Conservation (phyloP, 2,113 vertebrate genomes). For the Atrichornis clamosus region DNA sequence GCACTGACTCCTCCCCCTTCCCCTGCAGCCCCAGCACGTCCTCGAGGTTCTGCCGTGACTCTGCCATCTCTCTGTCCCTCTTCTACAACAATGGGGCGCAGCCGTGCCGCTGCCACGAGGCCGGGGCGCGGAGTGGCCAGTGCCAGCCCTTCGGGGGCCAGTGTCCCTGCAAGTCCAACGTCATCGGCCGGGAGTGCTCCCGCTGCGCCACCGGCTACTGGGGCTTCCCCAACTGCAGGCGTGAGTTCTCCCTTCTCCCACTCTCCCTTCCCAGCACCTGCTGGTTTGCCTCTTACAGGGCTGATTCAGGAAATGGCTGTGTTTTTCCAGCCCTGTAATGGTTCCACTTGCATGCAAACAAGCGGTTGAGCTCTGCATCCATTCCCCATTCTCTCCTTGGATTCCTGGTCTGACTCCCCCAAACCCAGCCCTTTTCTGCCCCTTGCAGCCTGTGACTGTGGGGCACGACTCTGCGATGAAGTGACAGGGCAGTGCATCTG, state of each 20-base stretch:
- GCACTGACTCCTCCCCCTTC: neutral
- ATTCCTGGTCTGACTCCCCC: neutral
- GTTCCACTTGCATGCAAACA: neutral
- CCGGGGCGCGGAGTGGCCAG: conserved; percentile 76
- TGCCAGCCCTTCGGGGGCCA: conserved; percentile 89
- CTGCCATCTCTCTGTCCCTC: conserved; percentile 86
- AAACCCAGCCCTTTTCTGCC: too few relatives aligned
- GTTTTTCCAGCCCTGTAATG: neutral
- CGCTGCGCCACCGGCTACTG: conserved; percentile 92
- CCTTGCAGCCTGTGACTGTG: conserved; percentile 87
- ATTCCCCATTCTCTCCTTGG: fast-evolving
- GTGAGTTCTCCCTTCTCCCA: conserved; percentile 69
- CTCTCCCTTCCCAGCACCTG: neutral
- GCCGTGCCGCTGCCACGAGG: conserved; percentile 89
- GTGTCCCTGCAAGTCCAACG: conserved; percentile 83
- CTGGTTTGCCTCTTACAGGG: neutral
- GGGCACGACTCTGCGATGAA: conserved; percentile 85
- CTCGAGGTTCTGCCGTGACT: conserved; percentile 82
- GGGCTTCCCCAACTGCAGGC: conserved; percentile 93
- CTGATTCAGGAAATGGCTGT: neutral
- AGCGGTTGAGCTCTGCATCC: neutral
- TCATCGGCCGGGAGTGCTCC: conserved; percentile 94
- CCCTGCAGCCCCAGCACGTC: conserved; percentile 75
- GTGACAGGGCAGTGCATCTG: conserved; percentile 91
- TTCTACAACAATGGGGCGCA: conserved; percentile 92